A percentile compares a stretch with the other conserved stretches of the same genome.
phyloP scores from a whole-genome alignment of 2,888 invertebrate genomes.

The Leptinotarsa peninsularis region DNA sequence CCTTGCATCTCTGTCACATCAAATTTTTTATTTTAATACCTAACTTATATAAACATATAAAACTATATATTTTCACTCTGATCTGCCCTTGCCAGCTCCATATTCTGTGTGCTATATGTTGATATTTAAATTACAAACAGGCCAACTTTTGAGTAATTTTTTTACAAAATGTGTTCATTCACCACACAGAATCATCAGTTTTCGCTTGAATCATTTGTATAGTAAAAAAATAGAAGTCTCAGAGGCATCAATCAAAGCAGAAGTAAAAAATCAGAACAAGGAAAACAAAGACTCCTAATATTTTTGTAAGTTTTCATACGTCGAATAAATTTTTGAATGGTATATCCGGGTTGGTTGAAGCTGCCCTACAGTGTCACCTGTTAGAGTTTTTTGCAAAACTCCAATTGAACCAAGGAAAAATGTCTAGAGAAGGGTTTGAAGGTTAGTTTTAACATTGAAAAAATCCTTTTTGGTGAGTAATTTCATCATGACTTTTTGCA shows the following conservation, averaged over 20 bases:
- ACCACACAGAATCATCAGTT: not conserved
- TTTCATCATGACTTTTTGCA: no score
- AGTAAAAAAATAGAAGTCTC: not conserved
- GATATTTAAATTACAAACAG: slow-evolving; percentile 32
- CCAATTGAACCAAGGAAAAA: no score
- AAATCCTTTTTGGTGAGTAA: no score
- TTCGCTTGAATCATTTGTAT: not conserved
- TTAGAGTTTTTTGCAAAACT: not conserved
- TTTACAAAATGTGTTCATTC: slow-evolving; percentile 10
- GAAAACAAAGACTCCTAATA: slow-evolving; percentile 2
- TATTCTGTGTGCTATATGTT: slow-evolving; percentile 56
- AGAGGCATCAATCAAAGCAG: slow-evolving; percentile 15
- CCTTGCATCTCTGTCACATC: slow-evolving; percentile 59
- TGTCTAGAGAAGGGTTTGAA: no score
- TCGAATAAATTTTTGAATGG: not conserved
- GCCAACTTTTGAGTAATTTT: slow-evolving; percentile 32
- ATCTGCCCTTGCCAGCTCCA: slow-evolving; percentile 54
- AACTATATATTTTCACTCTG: slow-evolving; percentile 56
- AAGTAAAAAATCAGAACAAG: not conserved
- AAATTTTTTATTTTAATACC: slow-evolving; percentile 50
- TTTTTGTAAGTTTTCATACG: slow-evolving; percentile 14
- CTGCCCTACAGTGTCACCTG: not conserved
- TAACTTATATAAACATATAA: slow-evolving; percentile 41
- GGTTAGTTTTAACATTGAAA: no score
- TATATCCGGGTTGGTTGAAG: not conserved